Conservation (phyloP, 2,113 vertebrate genomes). For the Ictidomys tridecemlineatus region DNA sequence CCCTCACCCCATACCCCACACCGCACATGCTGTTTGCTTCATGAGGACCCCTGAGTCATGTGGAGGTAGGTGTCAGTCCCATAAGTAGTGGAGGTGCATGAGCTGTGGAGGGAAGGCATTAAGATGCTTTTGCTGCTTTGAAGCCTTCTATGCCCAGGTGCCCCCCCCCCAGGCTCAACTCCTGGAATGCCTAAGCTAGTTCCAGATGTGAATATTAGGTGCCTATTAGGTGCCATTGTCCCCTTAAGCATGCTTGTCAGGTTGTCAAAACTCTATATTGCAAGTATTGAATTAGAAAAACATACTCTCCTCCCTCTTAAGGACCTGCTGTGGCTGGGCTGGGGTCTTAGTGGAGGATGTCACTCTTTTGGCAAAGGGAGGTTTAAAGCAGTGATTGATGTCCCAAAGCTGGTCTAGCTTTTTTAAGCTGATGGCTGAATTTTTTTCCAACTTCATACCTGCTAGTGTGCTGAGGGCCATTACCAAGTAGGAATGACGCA, state of each 20-base stretch:
- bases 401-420: neutral
- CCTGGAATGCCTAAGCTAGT: neutral
- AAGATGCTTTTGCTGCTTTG: neutral
- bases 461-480: too few relatives aligned
- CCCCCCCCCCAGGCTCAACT: neutral
- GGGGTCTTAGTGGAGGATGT: too few relatives aligned
- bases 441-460: neutral
- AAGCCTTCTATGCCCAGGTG: neutral
- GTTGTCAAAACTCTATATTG: neutral
- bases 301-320: neutral
- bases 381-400: neutral
- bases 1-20: neutral
- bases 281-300: neutral
- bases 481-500: too few relatives aligned
- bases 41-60: neutral
- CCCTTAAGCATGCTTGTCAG: neutral
- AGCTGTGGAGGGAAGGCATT: neutral
- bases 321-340: neutral
- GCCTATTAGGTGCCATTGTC: too few relatives aligned
- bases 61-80: neutral
- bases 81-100: neutral
- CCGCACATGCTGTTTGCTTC: too few relatives aligned
- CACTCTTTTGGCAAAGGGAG: neutral
- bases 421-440: neutral
- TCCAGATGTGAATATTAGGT: neutral